Conservation (phyloP, 2,113 vertebrate species). For the Lutjanus erythropterus region DNA sequence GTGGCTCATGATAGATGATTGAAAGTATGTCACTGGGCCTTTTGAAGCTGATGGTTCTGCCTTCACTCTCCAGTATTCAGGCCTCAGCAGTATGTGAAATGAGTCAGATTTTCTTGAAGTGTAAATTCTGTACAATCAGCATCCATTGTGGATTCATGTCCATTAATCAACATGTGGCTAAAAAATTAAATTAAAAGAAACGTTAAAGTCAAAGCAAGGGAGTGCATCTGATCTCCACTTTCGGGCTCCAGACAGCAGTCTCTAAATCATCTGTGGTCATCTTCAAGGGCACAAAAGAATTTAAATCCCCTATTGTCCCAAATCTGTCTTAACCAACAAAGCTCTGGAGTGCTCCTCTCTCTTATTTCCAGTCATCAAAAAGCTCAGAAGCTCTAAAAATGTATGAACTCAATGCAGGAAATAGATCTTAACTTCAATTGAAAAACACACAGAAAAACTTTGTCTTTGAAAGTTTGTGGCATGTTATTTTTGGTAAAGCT, state of each 20-base stretch:
- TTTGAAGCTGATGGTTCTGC: not conserved
- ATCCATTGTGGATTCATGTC: conserved; percentile 19
- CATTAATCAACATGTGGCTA: conserved; percentile 14
- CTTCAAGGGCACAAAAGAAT: conserved; percentile 62
- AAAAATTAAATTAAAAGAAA: conserved; percentile 10
- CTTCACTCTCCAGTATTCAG: conserved; percentile 13
- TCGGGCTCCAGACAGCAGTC: conserved; percentile 30
- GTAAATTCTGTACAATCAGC: conserved; percentile 27
- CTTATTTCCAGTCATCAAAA: conserved; percentile 49
- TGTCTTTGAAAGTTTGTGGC: conserved; percentile 70
- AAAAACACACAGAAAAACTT: conserved; percentile 59
- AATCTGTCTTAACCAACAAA: conserved; percentile 73
- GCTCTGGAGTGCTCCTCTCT: conserved; percentile 46
- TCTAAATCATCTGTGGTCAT: conserved; percentile 66
- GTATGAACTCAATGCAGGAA: conserved; percentile 61
- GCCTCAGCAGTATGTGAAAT: not conserved
- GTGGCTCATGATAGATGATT: conserved; percentile 20
- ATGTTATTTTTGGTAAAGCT: conserved; percentile 79
- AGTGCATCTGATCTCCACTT: conserved; percentile 41
- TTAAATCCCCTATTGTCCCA: conserved; percentile 67
- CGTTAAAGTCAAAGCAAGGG: conserved; percentile 11
- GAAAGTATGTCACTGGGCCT: conserved; percentile 37
- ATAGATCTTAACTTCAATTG: conserved; percentile 67
- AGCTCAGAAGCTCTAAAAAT: conserved; percentile 48
- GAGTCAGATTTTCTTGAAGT: conserved; percentile 31